These are phyloP conservation scores for Climacteris rufus DNA, from an alignment of 2,113 vertebrate genomes.

Conservation along the genomic window DNA sequence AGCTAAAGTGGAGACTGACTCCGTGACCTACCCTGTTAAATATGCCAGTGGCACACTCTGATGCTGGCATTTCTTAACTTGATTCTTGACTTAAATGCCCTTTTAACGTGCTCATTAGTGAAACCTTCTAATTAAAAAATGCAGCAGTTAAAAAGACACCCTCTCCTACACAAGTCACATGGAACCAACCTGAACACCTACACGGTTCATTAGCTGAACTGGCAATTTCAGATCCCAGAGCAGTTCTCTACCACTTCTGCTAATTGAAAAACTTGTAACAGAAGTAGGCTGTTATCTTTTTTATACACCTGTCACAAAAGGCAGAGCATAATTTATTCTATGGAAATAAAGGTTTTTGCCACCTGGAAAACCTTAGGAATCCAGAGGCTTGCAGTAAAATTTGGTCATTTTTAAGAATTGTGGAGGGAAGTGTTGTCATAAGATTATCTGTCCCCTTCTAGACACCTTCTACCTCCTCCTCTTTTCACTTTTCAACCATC, in stretches of 20 bases:
- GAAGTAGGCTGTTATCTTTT: conserved; percentile 7
- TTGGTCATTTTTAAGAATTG: not conserved
- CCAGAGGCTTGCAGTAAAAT: not conserved
- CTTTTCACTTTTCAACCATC: not conserved
- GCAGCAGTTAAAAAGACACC: not conserved
- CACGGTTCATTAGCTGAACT: conserved; percentile 41
- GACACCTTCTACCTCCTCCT: not conserved
- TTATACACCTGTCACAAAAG: not conserved
- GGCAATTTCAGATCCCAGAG: conserved; percentile 29
- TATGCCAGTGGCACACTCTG: not conserved
- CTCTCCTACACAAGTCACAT: conserved; percentile 7
- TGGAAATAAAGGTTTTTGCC: not conserved
- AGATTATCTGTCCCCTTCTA: not conserved
- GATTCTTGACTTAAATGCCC: conserved; percentile 47
- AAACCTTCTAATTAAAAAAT: conserved; percentile 54
- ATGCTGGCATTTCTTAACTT: conserved; percentile 31
- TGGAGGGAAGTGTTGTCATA: fast-evolving
- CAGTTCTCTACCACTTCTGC: not conserved
- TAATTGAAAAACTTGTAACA: conserved; percentile 43
- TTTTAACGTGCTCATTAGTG: conserved; percentile 40
- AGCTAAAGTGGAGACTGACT: not conserved
- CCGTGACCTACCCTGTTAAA: not conserved
- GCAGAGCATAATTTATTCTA: not conserved
- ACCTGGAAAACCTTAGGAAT: not conserved
- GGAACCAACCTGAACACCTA: conserved; percentile 30